A percentile compares a stretch with the other conserved stretches of the same genome.
Conservation (phyloP, 2,888 invertebrate genomes). For the Nomada ferruginata region DNA sequence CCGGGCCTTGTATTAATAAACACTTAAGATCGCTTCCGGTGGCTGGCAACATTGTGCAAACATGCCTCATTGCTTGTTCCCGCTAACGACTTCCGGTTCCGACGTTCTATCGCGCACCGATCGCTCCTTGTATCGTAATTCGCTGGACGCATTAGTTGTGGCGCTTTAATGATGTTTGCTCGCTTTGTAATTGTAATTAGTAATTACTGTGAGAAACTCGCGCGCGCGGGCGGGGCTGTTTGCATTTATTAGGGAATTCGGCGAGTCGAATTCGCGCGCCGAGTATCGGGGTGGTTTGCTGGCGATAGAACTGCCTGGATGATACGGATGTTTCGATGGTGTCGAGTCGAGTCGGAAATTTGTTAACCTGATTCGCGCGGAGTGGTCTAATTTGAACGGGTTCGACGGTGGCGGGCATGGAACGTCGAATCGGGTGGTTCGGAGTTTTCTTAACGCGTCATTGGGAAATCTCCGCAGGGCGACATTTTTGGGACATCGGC, state of each 20-base stretch:
- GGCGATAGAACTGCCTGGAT: no score
- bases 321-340: no score
- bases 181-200: conserved; percentile 8
- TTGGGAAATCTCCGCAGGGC: no score
- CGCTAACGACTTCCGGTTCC: not conserved
- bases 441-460: no score
- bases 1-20: conserved; percentile 59
- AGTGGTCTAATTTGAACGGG: no score
- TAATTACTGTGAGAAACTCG: not conserved
- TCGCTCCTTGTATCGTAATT: not conserved
- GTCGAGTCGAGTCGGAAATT: no score
- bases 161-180: not conserved
- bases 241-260: not conserved
- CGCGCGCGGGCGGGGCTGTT: not conserved
- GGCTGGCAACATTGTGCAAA: not conserved
- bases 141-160: no score
- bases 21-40: conserved; percentile 58
- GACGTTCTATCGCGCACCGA: not conserved
- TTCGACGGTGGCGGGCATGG: no score
- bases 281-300: no score
- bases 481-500: no score
- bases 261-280: not conserved
- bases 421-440: no score
- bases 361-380: no score
- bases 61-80: not conserved